Conservation (phyloP, 2,797 vertebrate genomes). For the Acrossocheilus wenchowensis region DNA sequence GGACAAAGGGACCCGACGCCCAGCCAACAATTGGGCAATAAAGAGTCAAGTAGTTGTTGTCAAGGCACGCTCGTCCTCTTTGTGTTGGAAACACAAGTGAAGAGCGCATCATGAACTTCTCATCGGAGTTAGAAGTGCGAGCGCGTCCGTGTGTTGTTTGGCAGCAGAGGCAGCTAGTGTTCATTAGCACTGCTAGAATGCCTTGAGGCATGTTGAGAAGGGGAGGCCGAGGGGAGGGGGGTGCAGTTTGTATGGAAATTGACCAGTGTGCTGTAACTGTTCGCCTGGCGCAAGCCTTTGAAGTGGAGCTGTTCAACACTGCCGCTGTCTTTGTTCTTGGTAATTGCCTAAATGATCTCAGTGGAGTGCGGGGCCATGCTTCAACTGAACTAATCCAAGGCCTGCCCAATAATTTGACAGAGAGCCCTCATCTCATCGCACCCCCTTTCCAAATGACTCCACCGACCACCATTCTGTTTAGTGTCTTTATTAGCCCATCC, state of each 20-base stretch:
- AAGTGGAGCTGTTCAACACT: constrained; percentile 81
- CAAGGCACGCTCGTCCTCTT: constrained; percentile 40
- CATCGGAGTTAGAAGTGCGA: constrained; percentile 70
- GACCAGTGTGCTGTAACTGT: constrained; percentile 84
- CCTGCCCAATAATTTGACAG: constrained; percentile 82
- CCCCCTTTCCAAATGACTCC: constrained; percentile 44
- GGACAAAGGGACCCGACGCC: constrained; percentile 43
- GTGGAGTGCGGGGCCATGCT: constrained; percentile 76
- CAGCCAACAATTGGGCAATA: constrained; percentile 47
- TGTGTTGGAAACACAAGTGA: constrained; percentile 46
- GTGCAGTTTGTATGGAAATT: constrained; percentile 83
- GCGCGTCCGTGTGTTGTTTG: constrained; percentile 46
- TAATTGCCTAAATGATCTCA: constrained; percentile 90
- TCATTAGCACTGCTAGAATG: constrained; percentile 83
- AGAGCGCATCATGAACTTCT: constrained; percentile 71
- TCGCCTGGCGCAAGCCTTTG: constrained; percentile 81
- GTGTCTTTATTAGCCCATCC: constrained; percentile 75
- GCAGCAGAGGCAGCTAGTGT: constrained; percentile 70
- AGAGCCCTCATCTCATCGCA: constrained; percentile 69
- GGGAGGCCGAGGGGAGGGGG: constrained; percentile 62
- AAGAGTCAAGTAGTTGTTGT: constrained; percentile 56
- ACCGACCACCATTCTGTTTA: constrained; percentile 75
- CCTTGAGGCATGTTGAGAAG: constrained; percentile 76
- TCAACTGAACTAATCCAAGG: constrained; percentile 83
- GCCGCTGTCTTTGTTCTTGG: constrained; percentile 84